Base-by-base conservation (phyloP, 2,113 vertebrate genomes). In the Perognathus longimembris region DNA sequence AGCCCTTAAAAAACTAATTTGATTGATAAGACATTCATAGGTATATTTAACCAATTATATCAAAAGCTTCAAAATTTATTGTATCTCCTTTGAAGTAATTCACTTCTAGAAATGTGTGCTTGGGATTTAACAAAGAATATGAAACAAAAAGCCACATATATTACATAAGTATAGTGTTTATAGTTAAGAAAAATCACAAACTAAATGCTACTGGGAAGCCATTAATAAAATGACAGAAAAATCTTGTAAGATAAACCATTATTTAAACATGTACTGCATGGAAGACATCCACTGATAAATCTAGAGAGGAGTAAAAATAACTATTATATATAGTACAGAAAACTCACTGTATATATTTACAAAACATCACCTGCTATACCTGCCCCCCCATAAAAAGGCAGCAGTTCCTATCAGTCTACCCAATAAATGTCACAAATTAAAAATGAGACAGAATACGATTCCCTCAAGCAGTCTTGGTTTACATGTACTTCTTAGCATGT, bases 101-200 rank as follows among this genome's bases (percentile, higher is more conserved):
- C 57, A 81, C 36, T 89, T 88, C 69, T 82, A 67, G 22, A 40
- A 90, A 88, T 69, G 63, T 77, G 71, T 34, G 57, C 75, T 40
- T 94, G 64, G 50, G 9, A 61, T 57, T 89, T 24, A 93, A 84
- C 73, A 79, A 89, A 76, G 40, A 87, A 91, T 73, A 7, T 38
- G 87, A 66, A 83, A 91, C 15, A 83, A 70, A 21, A 89, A 71
- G 76, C 79, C 4, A 21, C 8, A 91, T 61, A 88, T 40, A 54
- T 42, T n/a, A n/a, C n/a, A n/a, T n/a, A 93, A 90, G 78, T 76
- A 21, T 10, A 84, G 32, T 70, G 14, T 75, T 69, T 91, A 63
- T 80, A 77, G 89, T 84, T 63, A 20, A 76, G 42, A 96, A 90
- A 93, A 87, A 61, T 61, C 54, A 82, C 18, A 71, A 79, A 89